These are phyloP conservation scores for Palloptera scutellata DNA, from an alignment of 2,888 invertebrate species.

Conservation along the genomic window DNA sequence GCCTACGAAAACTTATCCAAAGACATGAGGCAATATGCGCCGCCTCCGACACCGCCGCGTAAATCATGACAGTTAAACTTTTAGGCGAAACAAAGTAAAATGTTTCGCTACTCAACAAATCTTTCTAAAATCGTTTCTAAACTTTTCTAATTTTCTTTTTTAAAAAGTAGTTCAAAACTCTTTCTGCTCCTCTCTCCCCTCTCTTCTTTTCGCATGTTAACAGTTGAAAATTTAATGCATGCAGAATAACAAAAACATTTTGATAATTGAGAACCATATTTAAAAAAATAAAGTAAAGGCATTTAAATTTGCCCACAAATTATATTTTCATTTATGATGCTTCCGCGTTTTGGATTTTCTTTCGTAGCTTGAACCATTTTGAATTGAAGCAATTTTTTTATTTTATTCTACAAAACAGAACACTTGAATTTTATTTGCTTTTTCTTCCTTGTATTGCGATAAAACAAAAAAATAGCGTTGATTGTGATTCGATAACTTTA, in stretches of 20 bases:
- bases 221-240: no score
- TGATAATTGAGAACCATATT: neutral
- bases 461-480: conserved; percentile 21
- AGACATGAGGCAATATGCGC: conserved; percentile 60
- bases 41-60: conserved; percentile 63
- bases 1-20: conserved; percentile 66
- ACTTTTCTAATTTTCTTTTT: conserved; percentile 6
- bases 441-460: no score
- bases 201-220: no score
- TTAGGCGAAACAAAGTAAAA: conserved; percentile 16
- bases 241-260: neutral
- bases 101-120: neutral
- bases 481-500: conserved; percentile 22
- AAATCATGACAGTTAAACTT: conserved; percentile 60
- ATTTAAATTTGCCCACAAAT: neutral
- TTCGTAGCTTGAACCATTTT: no score
- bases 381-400: no score
- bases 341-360: no score
- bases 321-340: no score
- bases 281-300: no score
- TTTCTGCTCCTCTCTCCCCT: no score
- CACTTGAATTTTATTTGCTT: no score
- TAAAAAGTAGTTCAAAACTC: conserved; percentile 2
- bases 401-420: no score
- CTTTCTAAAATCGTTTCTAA: neutral